A percentile compares a stretch with the other conserved stretches of the same genome.
Evolutionary conservation across 2,113 vertebrate species (phyloP).

Genomic region (Cettia cetti): DNA sequence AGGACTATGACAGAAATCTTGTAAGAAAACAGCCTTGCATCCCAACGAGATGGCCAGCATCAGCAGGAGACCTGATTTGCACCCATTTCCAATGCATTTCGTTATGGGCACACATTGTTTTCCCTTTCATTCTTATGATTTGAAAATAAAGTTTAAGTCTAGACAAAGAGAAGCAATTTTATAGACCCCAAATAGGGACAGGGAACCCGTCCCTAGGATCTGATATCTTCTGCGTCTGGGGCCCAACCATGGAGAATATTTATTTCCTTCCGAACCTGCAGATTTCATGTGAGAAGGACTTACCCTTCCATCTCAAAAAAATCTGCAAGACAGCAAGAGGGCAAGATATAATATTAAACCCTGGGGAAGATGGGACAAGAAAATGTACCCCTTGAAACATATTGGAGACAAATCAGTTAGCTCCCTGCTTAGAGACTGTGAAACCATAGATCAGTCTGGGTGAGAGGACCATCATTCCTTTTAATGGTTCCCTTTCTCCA

Average conservation of each 20-base stretch:
- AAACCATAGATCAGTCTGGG: not conserved
- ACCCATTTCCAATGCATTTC: not conserved
- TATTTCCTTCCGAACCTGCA: not conserved
- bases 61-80: not conserved
- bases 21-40: not conserved
- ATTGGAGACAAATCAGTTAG: not conserved
- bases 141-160: not conserved
- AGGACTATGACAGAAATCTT: not conserved
- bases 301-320: not conserved
- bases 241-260: not conserved
- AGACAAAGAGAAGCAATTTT: not conserved
- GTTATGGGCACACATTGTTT: not conserved
- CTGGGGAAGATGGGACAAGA: accelerated
- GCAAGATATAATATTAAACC: not conserved
- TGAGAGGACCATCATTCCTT: not conserved
- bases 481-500: not conserved
- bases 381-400: not conserved
- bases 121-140: not conserved
- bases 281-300: not conserved
- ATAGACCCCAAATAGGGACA: not conserved
- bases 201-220: not conserved
- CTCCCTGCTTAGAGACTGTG: not conserved
- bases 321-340: not conserved
- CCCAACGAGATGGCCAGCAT: not conserved
- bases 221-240: not conserved